Conservation (phyloP, 2,888 invertebrate species). For the Drosophila meridiana region DNA sequence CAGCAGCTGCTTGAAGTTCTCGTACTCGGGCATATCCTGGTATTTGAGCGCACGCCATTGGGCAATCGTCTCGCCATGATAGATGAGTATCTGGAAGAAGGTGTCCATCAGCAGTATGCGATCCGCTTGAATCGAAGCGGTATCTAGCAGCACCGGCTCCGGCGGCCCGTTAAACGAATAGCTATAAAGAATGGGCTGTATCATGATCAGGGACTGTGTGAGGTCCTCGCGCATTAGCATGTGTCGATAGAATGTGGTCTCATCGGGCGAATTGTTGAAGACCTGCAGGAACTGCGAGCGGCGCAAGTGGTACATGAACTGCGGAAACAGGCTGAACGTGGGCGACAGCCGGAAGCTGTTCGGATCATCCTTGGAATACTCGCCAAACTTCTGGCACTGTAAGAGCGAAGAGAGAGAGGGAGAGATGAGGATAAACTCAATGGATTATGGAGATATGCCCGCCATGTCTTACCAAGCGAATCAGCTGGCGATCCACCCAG, state of each 20-base stretch:
- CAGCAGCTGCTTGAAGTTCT: constrained; percentile 97
- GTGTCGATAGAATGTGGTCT: constrained; percentile 99
- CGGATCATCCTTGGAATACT: constrained; percentile 98
- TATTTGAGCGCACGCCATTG: constrained; percentile 98
- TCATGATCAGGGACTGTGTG: constrained; percentile 99
- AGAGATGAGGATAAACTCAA: background rate
- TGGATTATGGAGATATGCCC: background rate
- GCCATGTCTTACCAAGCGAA: constrained; percentile 90
- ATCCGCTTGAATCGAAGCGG: constrained; percentile 98
- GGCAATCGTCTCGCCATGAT: constrained; percentile 99
- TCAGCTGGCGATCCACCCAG: constrained; percentile 99
- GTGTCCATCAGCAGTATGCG: constrained; percentile 99
- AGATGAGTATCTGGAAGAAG: constrained; percentile 99
- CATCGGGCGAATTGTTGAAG: constrained; percentile 99
- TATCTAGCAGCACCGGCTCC: constrained; percentile 98
- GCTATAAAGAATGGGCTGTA: constrained; percentile 99
- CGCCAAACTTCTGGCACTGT: constrained; percentile 99
- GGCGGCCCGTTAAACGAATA: constrained; percentile 99
- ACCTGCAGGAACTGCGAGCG: constrained; percentile 99
- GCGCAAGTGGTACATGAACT: constrained; percentile 99
- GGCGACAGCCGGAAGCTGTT: constrained; percentile 97
- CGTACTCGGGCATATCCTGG: constrained; percentile 98
- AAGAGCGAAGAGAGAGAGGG: background rate
- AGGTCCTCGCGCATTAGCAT: constrained; percentile 99
- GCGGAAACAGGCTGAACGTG: constrained; percentile 99